Base-by-base conservation (phyloP, 2,888 invertebrate species). In the Leistus spinibarbis region DNA sequence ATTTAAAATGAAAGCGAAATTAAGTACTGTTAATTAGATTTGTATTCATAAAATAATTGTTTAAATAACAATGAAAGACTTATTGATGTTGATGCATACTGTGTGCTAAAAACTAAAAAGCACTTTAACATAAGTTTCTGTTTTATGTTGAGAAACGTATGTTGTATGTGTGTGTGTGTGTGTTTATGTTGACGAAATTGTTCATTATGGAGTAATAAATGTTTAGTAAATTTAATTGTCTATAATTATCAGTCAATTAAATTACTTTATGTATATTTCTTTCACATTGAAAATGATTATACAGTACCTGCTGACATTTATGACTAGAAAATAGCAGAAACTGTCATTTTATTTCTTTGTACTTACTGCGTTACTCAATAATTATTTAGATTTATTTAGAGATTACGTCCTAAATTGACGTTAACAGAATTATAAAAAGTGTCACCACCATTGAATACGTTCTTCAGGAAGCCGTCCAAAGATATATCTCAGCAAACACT, bases 161-260 rank as follows among this genome's bases (percentile, higher is more conserved):
- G 16, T 17, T 2, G 53, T 53, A 7, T 53, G 7, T 53, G 54
- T 54, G 16, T 16, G 13, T 16, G 5, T 54, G 13, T 13, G 13
- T 60, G 17, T 60, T 60, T 10, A 60, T 60, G 22, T 22, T 22
- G 60, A 60, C 22, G 60, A 60, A 60, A 60, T 60, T 5, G 20
- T 17, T 60, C 19, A 60, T 19, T 60, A n/a, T 5, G 19, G 13
- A 60, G 60, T 13, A 60, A 60, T 60, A 20, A 20, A 60, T 60
- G 60, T 16, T 10, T 20, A 57, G 57, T 16, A 17, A 57, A 1
- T 20, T 60, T 60, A 60, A 60, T 60, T 60, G 60, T 20, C 60
- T 19, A n/a, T 60, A 60, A 60, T 60, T 60, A 60, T 22, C 19
- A 60, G 19, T 60, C 60, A 60, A 60, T 60, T 60, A 60, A 60